phyloP scores from a whole-genome alignment of 2,797 vertebrate genomes.

The Argya squamiceps region DNA sequence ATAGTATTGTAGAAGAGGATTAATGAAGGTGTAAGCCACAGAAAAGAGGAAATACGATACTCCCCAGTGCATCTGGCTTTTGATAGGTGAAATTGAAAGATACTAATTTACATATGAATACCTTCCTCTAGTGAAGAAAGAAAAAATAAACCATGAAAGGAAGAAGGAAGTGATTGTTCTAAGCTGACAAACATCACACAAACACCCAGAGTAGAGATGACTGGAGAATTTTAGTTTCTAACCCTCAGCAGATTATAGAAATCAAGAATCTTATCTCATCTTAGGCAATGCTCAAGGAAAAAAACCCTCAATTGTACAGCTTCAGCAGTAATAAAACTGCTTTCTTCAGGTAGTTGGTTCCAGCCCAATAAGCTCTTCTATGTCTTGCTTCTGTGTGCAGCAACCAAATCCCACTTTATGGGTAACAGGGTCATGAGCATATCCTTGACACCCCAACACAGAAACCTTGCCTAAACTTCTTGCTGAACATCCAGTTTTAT shows the following conservation, averaged over 20 bases:
- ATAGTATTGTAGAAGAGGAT: background rate
- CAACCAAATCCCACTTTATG: background rate
- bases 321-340: background rate
- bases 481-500: background rate
- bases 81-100: background rate
- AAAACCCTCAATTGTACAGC: background rate
- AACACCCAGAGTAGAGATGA: background rate
- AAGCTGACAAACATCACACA: background rate
- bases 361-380: background rate
- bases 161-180: background rate
- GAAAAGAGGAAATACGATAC: background rate
- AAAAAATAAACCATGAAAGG: background rate
- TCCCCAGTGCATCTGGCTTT: background rate
- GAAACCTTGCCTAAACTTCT: background rate
- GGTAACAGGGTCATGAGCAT: background rate
- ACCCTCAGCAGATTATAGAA: background rate
- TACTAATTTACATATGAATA: background rate
- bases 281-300: background rate
- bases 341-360: background rate
- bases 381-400: background rate
- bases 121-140: background rate
- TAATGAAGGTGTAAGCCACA: background rate
- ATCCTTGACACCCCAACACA: rapidly evolving
- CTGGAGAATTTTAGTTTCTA: background rate
- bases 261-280: background rate